Conservation (phyloP, 2,888 invertebrate species). For the Neoitamus cyanurus region DNA sequence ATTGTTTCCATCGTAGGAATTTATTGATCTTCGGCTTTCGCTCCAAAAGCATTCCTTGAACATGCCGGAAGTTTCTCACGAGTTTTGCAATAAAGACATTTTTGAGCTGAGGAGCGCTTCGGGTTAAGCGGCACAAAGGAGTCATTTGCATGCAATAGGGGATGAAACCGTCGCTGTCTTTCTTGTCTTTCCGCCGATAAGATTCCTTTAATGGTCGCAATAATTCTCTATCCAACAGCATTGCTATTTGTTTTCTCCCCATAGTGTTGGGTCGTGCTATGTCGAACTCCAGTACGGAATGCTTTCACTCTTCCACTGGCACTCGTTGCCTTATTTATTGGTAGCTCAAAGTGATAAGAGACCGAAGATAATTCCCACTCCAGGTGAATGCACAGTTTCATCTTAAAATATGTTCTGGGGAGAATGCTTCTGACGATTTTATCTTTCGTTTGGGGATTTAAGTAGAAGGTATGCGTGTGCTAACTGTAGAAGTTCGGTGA, state of each 20-base stretch:
- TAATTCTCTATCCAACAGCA: background rate
- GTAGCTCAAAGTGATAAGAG: background rate
- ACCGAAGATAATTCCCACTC: background rate
- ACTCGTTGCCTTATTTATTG: background rate
- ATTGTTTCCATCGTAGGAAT: background rate
- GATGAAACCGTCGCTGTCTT: background rate
- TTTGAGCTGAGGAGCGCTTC: background rate
- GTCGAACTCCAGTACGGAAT: background rate
- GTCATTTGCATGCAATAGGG: background rate
- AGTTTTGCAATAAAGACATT: conserved; percentile 5
- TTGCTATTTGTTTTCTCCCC: background rate
- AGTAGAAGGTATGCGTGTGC: background rate
- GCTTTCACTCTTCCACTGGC: too few species aligned
- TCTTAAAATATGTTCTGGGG: background rate
- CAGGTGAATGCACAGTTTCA: background rate
- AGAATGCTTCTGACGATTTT: background rate
- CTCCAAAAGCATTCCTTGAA: background rate
- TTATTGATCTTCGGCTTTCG: background rate
- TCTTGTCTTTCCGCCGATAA: background rate
- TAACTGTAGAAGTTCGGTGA: background rate
- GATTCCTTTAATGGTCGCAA: background rate
- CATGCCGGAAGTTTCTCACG: background rate
- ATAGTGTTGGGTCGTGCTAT: background rate
- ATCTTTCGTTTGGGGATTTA: background rate
- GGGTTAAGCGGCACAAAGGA: background rate